Evolutionary conservation across 2,113 vertebrate genomes (phyloP), one percentile per base, ranked within the genome.

Genomic region (Lanius collurio): DNA sequence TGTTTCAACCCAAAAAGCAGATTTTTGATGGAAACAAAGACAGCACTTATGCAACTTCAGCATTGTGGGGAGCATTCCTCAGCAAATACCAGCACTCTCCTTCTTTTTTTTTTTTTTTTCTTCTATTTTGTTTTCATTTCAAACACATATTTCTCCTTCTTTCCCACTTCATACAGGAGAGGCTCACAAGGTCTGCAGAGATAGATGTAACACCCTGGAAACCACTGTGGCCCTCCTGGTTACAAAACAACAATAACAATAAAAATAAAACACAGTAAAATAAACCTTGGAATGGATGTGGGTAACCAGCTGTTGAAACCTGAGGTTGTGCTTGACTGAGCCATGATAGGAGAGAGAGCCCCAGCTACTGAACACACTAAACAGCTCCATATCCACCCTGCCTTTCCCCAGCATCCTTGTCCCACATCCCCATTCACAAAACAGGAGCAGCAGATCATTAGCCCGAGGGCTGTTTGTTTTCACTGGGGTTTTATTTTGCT

Each of bases 61-160:
- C 94, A 95, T 94, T 97, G 96, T 97, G 96, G 93, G 81, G 79
- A 96, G 91, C 68, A 95, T 97, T 97, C 92, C 92, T 94, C 90
- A 70, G 84, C 68, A 87, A 93, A 88, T 82, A 95, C 80, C 74
- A 96, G 42, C 3, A 2, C 63, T 79, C 33, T 33, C 1, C 39
- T 5, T 60, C 11, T 57, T 31, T 22, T 37, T 37, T 37, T 37
- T 37, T 37, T 37, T 37, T 37, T 37, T 37, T 41, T 37, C 22
- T 9, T 8, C 21, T 49, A 19, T 68, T 94, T 95, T 78, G 24
- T 83, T 94, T 97, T 74, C 4, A 12, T 90, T 95, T 96, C 59
- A 85, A 83, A 85, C 2, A 6, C 70, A 46, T 96, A 68, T 82
- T 75, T 76, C 65, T 91, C 79, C 57, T 89, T 84, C 65, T 62